Evolutionary conservation across 2,797 vertebrate species (phyloP).

Genomic region (Phataginus tricuspis): DNA sequence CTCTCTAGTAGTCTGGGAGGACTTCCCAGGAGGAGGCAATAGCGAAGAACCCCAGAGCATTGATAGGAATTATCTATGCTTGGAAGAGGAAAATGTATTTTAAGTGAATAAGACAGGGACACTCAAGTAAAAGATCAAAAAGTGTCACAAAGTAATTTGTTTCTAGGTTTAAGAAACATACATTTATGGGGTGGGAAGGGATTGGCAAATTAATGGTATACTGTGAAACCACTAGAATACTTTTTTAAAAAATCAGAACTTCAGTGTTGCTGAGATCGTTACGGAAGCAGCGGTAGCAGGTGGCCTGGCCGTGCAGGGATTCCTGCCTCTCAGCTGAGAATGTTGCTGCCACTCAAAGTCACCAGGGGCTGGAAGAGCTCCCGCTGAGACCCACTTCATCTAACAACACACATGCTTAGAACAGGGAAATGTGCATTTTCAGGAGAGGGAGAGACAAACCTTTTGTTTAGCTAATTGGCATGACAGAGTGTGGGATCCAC

Average conservation of each 20-base stretch:
- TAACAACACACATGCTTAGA: slow-evolving; percentile 50
- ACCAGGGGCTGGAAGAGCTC: slow-evolving; percentile 46
- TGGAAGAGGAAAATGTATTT: not conserved
- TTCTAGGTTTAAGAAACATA: not conserved
- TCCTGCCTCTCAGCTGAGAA: slow-evolving; percentile 23
- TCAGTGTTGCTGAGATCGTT: not conserved
- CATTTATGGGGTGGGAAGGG: not conserved
- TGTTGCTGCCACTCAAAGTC: slow-evolving; percentile 73
- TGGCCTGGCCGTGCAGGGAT: slow-evolving; percentile 21
- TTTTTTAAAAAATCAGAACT: not conserved
- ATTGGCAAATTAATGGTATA: not conserved
- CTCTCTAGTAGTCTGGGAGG: not conserved
- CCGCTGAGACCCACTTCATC: not conserved
- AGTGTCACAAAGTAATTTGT: not conserved
- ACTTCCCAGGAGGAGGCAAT: not conserved
- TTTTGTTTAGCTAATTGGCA: slow-evolving; percentile 66
- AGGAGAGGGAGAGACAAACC: slow-evolving; percentile 60
- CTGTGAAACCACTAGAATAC: not conserved
- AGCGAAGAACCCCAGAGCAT: not conserved
- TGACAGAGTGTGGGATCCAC: not conserved
- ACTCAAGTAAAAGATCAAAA: slow-evolving; percentile 3
- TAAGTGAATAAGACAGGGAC: not conserved
- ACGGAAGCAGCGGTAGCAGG: not conserved
- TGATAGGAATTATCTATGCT: not conserved
- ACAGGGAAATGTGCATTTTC: slow-evolving; percentile 16